Conservation (phyloP, 2,797 vertebrate species). For the Morus bassanus region DNA sequence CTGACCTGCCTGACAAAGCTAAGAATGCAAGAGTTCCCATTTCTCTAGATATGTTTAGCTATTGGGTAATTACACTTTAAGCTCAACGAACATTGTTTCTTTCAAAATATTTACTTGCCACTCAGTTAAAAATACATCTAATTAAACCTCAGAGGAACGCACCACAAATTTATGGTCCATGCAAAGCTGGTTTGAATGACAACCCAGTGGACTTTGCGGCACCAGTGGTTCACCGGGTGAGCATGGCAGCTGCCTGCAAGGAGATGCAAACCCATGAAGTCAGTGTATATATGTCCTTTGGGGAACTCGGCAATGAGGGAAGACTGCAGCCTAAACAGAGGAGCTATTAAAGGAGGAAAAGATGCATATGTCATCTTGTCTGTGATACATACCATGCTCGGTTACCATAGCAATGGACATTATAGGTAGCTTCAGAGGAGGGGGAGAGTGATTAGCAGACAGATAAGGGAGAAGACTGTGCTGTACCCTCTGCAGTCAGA, state of each 20-base stretch:
- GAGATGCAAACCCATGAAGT: background rate
- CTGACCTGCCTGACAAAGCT: background rate
- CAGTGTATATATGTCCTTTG: background rate
- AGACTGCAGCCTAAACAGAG: background rate
- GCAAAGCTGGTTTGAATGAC: background rate
- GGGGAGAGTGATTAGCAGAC: slow-evolving; percentile 23
- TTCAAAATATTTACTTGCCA: background rate
- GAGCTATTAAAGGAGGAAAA: slow-evolving; percentile 23
- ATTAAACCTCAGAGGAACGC: background rate
- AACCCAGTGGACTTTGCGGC: background rate
- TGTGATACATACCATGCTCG: background rate
- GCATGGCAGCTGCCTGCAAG: background rate
- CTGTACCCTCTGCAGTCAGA: background rate
- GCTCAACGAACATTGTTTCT: background rate
- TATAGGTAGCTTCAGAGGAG: slow-evolving; percentile 40
- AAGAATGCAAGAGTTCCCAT: background rate
- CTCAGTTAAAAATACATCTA: background rate
- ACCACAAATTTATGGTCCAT: background rate
- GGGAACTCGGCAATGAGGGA: background rate
- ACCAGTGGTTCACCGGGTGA: background rate
- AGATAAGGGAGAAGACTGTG: background rate
- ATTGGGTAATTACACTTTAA: slow-evolving; percentile 12
- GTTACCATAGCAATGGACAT: slow-evolving; percentile 57
- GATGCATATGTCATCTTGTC: slow-evolving; percentile 31
- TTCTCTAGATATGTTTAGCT: background rate